Evolutionary conservation across 2,888 invertebrate genomes (phyloP).

Genomic region (Pammene fasciana): DNA sequence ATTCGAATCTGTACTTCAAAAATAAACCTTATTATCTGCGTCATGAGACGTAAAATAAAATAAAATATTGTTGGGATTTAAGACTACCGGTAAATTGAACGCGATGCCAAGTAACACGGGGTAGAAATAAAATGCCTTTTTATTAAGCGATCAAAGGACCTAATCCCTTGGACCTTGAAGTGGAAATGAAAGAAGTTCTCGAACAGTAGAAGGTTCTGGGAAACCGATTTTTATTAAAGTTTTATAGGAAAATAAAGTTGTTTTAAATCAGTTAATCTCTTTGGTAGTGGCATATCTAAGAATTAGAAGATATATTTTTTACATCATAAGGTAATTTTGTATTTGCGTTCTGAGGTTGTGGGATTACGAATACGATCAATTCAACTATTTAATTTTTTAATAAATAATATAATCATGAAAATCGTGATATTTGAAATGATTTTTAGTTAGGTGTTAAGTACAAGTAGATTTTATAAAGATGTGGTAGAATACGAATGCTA

Average conservation of each 20-base stretch:
- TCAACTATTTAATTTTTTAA: no score
- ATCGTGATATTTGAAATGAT: no score
- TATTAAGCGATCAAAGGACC: constrained; percentile 38
- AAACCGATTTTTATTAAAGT: not conserved
- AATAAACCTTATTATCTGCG: not conserved
- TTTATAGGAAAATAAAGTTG: constrained; percentile 14
- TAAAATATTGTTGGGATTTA: not conserved
- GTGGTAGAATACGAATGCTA: no score
- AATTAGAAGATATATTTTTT: no score
- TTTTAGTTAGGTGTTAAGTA: no score
- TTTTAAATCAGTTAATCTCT: not conserved
- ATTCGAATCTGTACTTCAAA: constrained; percentile 11
- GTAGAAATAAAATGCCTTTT: constrained; percentile 29
- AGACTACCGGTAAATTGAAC: constrained; percentile 11
- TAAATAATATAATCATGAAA: no score
- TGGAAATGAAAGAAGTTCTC: constrained; percentile 37
- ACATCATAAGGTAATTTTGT: no score
- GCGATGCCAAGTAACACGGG: constrained; percentile 16
- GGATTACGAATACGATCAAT: no score
- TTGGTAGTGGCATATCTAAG: not conserved
- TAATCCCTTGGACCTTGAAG: constrained; percentile 29
- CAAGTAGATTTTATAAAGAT: no score
- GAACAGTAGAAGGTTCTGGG: constrained; percentile 7
- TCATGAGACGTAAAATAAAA: not conserved
- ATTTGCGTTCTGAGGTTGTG: no score